phyloP scores from a whole-genome alignment of 1,140 invertebrate genomes.

The Doryteuthis pealeii region DNA sequence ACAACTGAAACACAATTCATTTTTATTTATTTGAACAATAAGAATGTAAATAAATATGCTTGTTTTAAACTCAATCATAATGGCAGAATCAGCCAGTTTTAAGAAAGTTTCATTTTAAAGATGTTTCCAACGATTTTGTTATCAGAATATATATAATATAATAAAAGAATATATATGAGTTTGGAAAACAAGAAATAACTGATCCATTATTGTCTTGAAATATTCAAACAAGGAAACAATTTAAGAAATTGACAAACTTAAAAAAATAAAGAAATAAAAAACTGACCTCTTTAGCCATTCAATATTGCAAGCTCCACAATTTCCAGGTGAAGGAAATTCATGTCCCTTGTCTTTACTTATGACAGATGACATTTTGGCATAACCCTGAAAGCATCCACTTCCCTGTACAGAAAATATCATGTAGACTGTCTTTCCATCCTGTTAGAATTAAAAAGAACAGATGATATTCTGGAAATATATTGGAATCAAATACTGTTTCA shows the following conservation, averaged over 20 bases:
- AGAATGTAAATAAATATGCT: too few species aligned
- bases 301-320: constrained; percentile 55
- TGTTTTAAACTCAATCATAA: too few species aligned
- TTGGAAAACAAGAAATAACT: too few species aligned
- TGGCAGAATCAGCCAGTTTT: too few species aligned
- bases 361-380: constrained; percentile 59
- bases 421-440: constrained; percentile 62
- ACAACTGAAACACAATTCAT: too few species aligned
- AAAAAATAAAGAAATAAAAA: not conserved
- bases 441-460: constrained; percentile 5
- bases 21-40: too few species aligned
- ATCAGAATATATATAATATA: too few species aligned
- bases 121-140: too few species aligned
- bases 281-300: constrained; percentile 63
- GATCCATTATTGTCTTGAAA: not conserved
- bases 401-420: constrained; percentile 64
- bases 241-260: not conserved
- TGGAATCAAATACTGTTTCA: not conserved
- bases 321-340: constrained; percentile 56
- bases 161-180: too few species aligned
- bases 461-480: not conserved
- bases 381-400: constrained; percentile 65
- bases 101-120: too few species aligned
- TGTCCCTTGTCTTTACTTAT: constrained; percentile 54
- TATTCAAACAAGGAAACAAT: not conserved